Base-by-base conservation (phyloP, 2,888 invertebrate genomes). In the Drosophila maculinotata region DNA sequence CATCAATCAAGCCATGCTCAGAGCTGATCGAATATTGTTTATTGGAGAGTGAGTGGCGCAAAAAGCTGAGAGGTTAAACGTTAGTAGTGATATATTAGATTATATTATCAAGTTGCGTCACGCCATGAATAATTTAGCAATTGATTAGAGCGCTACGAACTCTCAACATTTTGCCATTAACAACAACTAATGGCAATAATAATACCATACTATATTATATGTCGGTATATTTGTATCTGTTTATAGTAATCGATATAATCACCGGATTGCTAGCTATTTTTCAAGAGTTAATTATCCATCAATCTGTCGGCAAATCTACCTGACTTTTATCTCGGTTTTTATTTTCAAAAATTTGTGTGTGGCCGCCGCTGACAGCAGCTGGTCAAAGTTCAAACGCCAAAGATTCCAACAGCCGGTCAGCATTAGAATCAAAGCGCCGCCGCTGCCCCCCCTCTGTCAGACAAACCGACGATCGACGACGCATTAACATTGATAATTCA, bases 271-370 rank as follows among this genome's bases (percentile, higher is more conserved):
- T 28, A 28, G 28, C 2, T 5, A 9, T 4, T 48, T 28, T 23
- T 48, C n/a, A 56, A 25, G 26, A 17, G 51, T 31, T 58, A 63
- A 71, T 68, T 63, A 68, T 42, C 71, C 51, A 71, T 63, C 68
- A 54, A 71, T 51, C 63, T 62, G 9, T 31, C 17, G 1, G 20
- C 7, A 25, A 30, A 62, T 45, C 57, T 73, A 66, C 69, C 66
- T 73, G 65, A 57, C 54, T 44, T 51, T 39, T 69, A 66, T 69
- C 57, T 51, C 2, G 1, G 7, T n/a, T 25, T 38, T 12, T 14
- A 15, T 9, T 12, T n/a, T 23, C 26, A 3, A 28, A 33, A 28
- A 10, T 56, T 10, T 63, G 51, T 67, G 68, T 72, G 68, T 68
- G 71, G 68, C 38, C 67, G n/a, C n/a, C n/a, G n/a, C n/a, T n/a